phyloP scores from a whole-genome alignment of 2,797 vertebrate genomes.

The Leuciscus waleckii region DNA sequence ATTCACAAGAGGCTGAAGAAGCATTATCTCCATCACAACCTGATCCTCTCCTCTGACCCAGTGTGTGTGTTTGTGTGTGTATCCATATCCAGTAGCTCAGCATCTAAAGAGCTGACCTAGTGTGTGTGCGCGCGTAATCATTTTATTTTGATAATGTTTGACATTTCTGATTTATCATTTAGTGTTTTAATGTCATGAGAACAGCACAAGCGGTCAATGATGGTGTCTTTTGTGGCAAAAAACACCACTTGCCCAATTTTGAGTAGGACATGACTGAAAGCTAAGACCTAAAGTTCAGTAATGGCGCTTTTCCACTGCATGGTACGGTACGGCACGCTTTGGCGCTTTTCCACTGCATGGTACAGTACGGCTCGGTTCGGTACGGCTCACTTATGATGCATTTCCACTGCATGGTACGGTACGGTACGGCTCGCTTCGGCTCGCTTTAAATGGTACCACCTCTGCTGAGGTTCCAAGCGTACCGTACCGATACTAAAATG shows the following conservation, averaged over 20 bases:
- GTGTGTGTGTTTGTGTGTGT: conserved; percentile 17
- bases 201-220: neutral
- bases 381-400: too few species aligned
- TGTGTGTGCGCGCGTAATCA: neutral
- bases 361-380: too few species aligned
- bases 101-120: conserved; percentile 44
- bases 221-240: neutral
- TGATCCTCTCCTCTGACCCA: conserved; percentile 50
- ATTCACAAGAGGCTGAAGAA: conserved; percentile 47
- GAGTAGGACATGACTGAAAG: neutral
- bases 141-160: neutral
- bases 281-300: neutral
- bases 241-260: neutral
- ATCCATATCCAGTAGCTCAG: conserved; percentile 36
- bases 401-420: too few species aligned
- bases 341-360: too few species aligned
- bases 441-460: too few species aligned
- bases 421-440: too few species aligned
- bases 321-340: too few species aligned
- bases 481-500: too few species aligned
- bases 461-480: too few species aligned
- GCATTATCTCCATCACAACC: conserved; percentile 53
- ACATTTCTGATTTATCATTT: neutral
- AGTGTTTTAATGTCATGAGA: neutral
- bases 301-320: too few species aligned